Evolutionary conservation across 2,888 invertebrate genomes (phyloP).

Genomic region (Zaprionus lineosus): DNA sequence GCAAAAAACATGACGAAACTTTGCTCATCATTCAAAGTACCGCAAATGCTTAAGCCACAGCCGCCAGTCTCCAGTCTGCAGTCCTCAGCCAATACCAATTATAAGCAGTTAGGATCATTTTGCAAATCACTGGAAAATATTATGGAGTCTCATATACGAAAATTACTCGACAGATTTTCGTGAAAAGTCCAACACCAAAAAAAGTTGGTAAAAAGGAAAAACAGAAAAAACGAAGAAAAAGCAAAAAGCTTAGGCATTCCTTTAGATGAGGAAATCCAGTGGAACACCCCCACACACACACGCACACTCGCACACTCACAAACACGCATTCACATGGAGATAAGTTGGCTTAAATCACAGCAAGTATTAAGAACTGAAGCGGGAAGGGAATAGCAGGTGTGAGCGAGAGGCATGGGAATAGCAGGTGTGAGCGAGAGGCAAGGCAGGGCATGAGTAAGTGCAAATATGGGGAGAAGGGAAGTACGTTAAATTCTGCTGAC

Average conservation of each 20-base stretch:
- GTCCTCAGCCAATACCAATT: constrained; percentile 23
- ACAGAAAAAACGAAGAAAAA: constrained; percentile 21
- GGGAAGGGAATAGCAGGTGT: background rate
- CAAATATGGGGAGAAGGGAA: constrained; percentile 62
- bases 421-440: background rate
- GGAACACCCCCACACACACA: constrained; percentile 19
- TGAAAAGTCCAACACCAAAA: constrained; percentile 4
- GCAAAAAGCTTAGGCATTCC: constrained; percentile 24
- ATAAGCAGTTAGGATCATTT: constrained; percentile 50
- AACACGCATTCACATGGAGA: constrained; percentile 4
- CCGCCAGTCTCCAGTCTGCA: constrained; percentile 3
- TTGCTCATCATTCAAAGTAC: constrained; percentile 2
- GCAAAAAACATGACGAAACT: constrained; percentile 26
- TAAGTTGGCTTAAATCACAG: constrained; percentile 50
- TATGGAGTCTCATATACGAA: constrained; percentile 45
- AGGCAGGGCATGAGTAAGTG: constrained; percentile 50
- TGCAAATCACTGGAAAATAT: constrained; percentile 68
- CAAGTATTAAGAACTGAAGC: constrained; percentile 10
- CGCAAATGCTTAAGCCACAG: background rate
- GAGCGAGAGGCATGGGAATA: background rate
- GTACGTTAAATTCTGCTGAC: constrained; percentile 76
- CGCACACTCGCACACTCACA: background rate
- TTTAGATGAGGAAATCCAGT: constrained; percentile 46
- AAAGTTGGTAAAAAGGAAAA: constrained; percentile 4
- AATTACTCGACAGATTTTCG: constrained; percentile 48